Conservation (phyloP, 2,797 vertebrate species). For the Periophthalmus magnuspinnatus region DNA sequence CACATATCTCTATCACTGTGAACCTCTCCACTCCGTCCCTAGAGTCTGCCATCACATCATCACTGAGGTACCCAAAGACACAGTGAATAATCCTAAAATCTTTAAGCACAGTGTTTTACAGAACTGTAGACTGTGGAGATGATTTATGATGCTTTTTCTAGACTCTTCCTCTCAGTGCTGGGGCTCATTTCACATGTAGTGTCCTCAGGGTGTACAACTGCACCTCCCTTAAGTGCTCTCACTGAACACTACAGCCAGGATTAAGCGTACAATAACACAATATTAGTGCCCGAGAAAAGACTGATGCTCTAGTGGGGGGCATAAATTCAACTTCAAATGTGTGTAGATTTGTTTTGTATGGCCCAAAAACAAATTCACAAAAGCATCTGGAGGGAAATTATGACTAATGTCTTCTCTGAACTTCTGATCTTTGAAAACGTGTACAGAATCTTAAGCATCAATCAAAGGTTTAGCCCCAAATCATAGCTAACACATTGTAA, state of each 20-base stretch:
- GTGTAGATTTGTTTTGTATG: background rate
- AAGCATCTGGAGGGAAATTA: background rate
- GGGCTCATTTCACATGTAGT: constrained; percentile 37
- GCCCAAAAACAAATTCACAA: background rate
- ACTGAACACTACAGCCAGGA: constrained; percentile 26
- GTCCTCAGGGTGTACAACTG: constrained; percentile 38
- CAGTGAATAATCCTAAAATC: background rate
- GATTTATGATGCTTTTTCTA: constrained; percentile 20
- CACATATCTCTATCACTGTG: background rate
- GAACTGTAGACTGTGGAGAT: background rate
- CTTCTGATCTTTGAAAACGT: background rate
- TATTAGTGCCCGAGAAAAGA: constrained; percentile 23
- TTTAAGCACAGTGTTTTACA: constrained; percentile 8
- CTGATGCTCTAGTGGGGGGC: constrained; percentile 7
- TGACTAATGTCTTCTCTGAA: background rate
- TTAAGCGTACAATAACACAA: constrained; percentile 33
- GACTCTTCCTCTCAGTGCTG: background rate
- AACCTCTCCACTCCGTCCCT: background rate
- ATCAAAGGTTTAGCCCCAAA: background rate
- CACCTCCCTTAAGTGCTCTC: constrained; percentile 18
- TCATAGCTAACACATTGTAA: too few species aligned
- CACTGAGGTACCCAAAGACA: background rate
- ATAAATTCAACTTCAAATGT: constrained; percentile 20
- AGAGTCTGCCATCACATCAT: background rate
- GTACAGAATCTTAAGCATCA: background rate